Percentiles rank a stretch among this genome's conserved stretches.
phyloP scores from a whole-genome alignment of 2,113 vertebrate genomes.

The Indicator maculatus region DNA sequence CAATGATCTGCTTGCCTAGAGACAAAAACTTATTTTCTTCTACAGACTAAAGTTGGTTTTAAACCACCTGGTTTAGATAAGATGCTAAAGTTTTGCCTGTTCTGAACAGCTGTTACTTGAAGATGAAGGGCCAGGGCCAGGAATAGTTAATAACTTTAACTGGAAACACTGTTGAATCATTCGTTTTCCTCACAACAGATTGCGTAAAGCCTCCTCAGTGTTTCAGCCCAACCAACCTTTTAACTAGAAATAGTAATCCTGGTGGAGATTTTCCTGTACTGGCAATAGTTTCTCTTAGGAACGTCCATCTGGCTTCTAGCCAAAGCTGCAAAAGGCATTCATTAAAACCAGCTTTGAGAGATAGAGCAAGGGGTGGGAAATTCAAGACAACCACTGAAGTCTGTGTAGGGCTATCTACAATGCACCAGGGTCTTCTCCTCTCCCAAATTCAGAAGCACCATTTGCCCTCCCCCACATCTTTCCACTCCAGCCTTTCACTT shows the following conservation, averaged over 20 bases:
- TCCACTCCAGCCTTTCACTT: not conserved
- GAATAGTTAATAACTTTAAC: conserved; percentile 46
- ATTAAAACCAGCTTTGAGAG: not conserved
- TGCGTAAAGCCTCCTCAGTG: not conserved
- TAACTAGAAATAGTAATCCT: conserved; percentile 15
- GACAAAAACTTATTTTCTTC: conserved; percentile 28
- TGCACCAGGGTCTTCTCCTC: not conserved
- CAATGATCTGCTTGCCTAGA: not conserved
- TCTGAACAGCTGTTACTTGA: conserved; percentile 37
- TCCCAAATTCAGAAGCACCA: not conserved
- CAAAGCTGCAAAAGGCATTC: not conserved
- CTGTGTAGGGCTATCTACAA: not conserved
- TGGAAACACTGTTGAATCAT: conserved; percentile 26
- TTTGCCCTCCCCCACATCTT: not conserved
- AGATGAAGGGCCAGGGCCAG: conserved; percentile 23
- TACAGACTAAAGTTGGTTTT: not conserved
- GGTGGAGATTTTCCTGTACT: not conserved
- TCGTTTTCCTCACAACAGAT: not conserved
- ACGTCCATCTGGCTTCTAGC: not conserved
- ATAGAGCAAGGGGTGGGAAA: not conserved
- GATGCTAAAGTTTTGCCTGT: not conserved
- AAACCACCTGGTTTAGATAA: conserved; percentile 56
- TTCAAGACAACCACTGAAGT: not conserved
- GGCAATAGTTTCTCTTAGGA: not conserved
- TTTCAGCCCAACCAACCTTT: conserved; percentile 6